phyloP scores from a whole-genome alignment of 2,888 invertebrate genomes.

The Platynereis dumerilii region DNA sequence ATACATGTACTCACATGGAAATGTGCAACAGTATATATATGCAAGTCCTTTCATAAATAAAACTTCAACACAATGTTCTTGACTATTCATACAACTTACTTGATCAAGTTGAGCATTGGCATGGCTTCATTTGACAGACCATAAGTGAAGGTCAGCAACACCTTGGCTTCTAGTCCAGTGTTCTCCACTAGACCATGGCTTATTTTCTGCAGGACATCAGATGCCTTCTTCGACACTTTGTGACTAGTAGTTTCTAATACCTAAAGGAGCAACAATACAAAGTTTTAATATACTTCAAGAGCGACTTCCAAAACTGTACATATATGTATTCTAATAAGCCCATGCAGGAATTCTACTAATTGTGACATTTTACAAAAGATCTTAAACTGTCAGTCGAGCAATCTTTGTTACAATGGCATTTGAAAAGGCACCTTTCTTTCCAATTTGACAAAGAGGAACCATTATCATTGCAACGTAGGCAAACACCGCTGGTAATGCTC shows the following conservation, averaged over 20 bases:
- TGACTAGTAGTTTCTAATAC: constrained; percentile 77
- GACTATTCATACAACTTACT: constrained; percentile 21
- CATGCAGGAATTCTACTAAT: background rate
- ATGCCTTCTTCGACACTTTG: constrained; percentile 79
- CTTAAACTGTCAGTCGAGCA: too few species aligned
- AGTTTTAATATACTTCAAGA: background rate
- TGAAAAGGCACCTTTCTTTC: too few species aligned
- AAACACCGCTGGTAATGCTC: too few species aligned
- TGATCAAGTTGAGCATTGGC: constrained; percentile 70
- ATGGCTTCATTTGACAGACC: constrained; percentile 83
- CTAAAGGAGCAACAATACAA: constrained; percentile 44
- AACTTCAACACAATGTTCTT: too few species aligned
- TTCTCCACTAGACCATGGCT: constrained; percentile 85
- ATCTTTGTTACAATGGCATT: too few species aligned
- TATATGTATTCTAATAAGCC: background rate
- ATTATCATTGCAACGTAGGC: too few species aligned
- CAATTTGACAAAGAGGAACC: too few species aligned
- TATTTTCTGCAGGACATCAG: constrained; percentile 80
- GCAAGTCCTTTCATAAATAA: too few species aligned
- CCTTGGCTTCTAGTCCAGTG: constrained; percentile 74
- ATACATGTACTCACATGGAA: too few species aligned
- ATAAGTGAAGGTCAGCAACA: constrained; percentile 80
- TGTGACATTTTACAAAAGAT: too few species aligned
- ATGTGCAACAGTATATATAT: too few species aligned
- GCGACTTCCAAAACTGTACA: background rate